phyloP scores from a whole-genome alignment of 2,888 invertebrate genomes.

The Tachina grossa region DNA sequence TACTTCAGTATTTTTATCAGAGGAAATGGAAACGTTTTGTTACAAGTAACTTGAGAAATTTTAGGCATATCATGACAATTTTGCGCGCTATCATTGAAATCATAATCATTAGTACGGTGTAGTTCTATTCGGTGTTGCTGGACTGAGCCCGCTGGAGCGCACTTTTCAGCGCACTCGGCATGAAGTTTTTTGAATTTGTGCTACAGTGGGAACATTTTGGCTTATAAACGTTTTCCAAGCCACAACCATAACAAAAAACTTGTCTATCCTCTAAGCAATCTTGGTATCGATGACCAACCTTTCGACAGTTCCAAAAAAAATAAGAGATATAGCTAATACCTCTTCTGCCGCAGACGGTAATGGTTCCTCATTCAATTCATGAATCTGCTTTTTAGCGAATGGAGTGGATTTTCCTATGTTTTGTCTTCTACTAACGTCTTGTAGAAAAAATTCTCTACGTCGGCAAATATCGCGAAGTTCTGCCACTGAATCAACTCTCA shows the following conservation, averaged over 20 bases:
- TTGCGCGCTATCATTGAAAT: too few relatives aligned
- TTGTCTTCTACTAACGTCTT: neutral
- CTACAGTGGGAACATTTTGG: neutral
- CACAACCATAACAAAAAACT: conserved; percentile 14
- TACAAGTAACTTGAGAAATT: neutral
- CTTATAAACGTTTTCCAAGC: conserved; percentile 5
- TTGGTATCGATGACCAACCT: neutral
- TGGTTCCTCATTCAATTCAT: too few relatives aligned
- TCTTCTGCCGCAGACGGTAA: neutral
- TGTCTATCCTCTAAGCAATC: neutral
- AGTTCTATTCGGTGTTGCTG: neutral
- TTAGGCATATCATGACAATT: neutral
- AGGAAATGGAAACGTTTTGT: too few relatives aligned
- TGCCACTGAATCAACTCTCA: neutral
- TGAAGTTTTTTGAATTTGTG: conserved; percentile 3
- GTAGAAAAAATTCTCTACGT: neutral
- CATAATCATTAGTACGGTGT: too few relatives aligned
- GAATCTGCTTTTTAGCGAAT: too few relatives aligned
- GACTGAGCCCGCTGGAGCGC: neutral
- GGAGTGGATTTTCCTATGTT: too few relatives aligned
- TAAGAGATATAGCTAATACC: too few relatives aligned
- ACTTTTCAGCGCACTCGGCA: neutral
- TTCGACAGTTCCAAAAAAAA: too few relatives aligned
- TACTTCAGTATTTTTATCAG: too few relatives aligned
- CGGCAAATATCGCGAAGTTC: conserved; percentile 6